phyloP scores from a whole-genome alignment of 1,140 invertebrate genomes.

The Charaxes varanes region DNA sequence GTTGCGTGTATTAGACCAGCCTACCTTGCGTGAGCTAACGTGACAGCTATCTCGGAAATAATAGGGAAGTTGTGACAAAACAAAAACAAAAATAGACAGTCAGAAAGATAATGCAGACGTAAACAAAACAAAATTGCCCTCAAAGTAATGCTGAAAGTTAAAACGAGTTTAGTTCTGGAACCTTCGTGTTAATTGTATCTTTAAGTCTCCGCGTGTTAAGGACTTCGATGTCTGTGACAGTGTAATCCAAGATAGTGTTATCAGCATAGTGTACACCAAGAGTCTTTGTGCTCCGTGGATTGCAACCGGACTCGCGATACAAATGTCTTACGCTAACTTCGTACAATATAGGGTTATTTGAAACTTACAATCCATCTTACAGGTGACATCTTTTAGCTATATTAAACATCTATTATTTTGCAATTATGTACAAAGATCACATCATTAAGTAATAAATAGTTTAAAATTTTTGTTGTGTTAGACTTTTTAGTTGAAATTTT shows the following conservation, averaged over 20 bases:
- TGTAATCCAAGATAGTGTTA: conserved; percentile 73
- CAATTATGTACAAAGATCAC: no score
- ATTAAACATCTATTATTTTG: no score
- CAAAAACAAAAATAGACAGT: conserved; percentile 61
- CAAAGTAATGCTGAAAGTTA: conserved; percentile 19
- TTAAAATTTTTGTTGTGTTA: no score
- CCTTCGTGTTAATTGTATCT: conserved; percentile 19
- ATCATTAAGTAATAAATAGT: no score
- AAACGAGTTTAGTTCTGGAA: conserved; percentile 10
- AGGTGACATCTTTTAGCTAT: no score
- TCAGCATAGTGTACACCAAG: conserved; percentile 74
- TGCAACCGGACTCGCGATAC: conserved; percentile 64
- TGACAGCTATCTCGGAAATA: conserved; percentile 20
- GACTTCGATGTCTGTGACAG: conserved; percentile 63
- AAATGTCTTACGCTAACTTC: conserved; percentile 7
- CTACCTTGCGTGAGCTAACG: conserved; percentile 46
- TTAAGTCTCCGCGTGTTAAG: conserved; percentile 18
- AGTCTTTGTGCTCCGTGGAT: conserved; percentile 73
- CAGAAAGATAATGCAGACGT: conserved; percentile 48
- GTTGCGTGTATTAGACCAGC: conserved; percentile 69
- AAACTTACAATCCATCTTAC: no score
- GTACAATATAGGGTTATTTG: no score
- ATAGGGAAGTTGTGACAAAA: conserved; percentile 36
- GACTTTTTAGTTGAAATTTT: no score
- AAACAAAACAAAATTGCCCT: conserved; percentile 34